phyloP scores from a whole-genome alignment of 1,140 invertebrate genomes.

The Brachionus calyciflorus region DNA sequence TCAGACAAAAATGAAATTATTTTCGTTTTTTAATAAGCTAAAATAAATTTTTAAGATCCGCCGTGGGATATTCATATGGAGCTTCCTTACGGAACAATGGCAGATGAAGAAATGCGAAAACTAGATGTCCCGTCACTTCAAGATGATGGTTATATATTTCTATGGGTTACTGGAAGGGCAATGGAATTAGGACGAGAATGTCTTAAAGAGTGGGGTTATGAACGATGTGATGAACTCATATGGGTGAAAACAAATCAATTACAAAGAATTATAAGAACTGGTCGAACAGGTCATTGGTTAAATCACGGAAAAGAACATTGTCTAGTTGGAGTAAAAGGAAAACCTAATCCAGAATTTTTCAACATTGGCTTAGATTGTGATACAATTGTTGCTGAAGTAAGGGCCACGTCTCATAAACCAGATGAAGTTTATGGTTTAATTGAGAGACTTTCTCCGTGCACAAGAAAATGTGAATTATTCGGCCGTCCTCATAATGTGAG shows the following conservation, averaged over 20 bases:
- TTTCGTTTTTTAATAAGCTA: too few species aligned
- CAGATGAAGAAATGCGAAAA: slow-evolving; percentile 95
- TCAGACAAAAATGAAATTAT: too few species aligned
- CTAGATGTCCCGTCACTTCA: slow-evolving; percentile 83
- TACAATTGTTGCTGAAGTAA: slow-evolving; percentile 93
- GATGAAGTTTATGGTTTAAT: slow-evolving; percentile 90
- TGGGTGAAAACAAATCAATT: slow-evolving; percentile 99
- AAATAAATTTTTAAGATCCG: slow-evolving; percentile 86
- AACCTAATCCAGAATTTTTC: slow-evolving; percentile 72
- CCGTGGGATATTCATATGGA: slow-evolving; percentile 99
- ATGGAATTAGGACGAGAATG: slow-evolving; percentile 69
- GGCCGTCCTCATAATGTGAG: slow-evolving; percentile 94
- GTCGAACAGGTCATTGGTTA: slow-evolving; percentile 92
- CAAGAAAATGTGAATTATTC: slow-evolving; percentile 94
- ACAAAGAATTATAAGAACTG: slow-evolving; percentile 91
- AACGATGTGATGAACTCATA: slow-evolving; percentile 91
- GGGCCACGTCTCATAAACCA: slow-evolving; percentile 94
- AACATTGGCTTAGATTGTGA: slow-evolving; percentile 93
- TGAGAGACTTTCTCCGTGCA: slow-evolving; percentile 70
- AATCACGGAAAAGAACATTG: slow-evolving; percentile 99
- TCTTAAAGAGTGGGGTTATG: slow-evolving; percentile 87
- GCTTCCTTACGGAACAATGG: slow-evolving; percentile 97
- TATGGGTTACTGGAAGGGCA: slow-evolving; percentile 90
- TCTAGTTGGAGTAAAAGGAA: slow-evolving; percentile 78
- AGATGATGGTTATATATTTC: slow-evolving; percentile 90